A percentile compares a stretch with the other conserved stretches of the same genome.
Evolutionary conservation across 2,113 vertebrate species (phyloP).

Genomic region (Ardeotis arabs): DNA sequence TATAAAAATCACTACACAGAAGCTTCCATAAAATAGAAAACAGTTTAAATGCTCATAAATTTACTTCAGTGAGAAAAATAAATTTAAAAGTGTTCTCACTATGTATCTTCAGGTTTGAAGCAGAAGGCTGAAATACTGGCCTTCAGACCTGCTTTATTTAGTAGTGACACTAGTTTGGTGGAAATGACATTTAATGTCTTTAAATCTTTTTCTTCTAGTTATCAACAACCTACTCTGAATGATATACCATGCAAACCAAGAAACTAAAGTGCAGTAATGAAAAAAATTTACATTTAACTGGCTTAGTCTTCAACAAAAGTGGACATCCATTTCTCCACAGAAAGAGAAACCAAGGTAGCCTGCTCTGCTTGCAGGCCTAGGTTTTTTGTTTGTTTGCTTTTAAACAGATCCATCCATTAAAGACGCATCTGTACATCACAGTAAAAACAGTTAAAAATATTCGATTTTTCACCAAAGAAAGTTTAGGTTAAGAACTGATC

Average conservation of each 20-base stretch:
- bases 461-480: not conserved
- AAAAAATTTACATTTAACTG: not conserved
- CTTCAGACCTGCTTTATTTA: not conserved
- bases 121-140: not conserved
- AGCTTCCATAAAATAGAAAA: not conserved
- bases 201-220: not conserved
- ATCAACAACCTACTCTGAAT: not conserved
- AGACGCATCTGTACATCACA: not conserved
- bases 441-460: not conserved
- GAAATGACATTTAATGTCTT: not conserved
- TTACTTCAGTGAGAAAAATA: not conserved
- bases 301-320: not conserved
- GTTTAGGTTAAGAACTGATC: not conserved
- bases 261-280: not conserved
- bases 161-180: not conserved
- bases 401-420: not conserved
- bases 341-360: not conserved
- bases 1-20: not conserved
- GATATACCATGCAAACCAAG: not conserved
- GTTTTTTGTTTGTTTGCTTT: not conserved
- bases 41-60: not conserved
- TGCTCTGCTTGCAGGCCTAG: not conserved
- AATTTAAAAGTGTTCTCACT: not conserved
- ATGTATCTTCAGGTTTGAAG: not conserved
- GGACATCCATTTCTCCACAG: not conserved